Conservation (phyloP, 2,113 vertebrate genomes). For the Pimephales promelas region DNA sequence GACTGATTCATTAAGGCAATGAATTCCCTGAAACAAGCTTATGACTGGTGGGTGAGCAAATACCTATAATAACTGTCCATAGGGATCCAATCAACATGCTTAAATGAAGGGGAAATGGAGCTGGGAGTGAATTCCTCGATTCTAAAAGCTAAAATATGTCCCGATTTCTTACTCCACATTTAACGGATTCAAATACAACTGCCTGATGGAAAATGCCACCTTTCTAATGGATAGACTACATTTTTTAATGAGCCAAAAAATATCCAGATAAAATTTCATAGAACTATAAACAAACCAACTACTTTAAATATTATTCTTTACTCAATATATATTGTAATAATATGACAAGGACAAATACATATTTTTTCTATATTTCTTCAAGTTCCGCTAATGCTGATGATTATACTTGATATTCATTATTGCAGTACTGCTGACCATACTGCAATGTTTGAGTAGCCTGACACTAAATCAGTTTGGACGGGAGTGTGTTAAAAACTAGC, state of each 20-base stretch:
- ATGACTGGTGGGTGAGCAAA: slow-evolving; percentile 24
- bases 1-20: slow-evolving; percentile 8
- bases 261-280: neutral
- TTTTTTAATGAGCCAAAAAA: neutral
- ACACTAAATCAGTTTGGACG: neutral
- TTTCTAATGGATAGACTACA: neutral
- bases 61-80: slow-evolving; percentile 10
- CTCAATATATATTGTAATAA: neutral
- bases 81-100: slow-evolving; percentile 20
- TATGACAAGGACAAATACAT: neutral
- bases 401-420: neutral
- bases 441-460: no score
- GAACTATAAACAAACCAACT: neutral
- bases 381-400: neutral
- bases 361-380: neutral
- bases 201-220: neutral
- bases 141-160: neutral
- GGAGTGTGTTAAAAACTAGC: neutral
- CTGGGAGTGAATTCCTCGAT: neutral
- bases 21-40: slow-evolving; percentile 1
- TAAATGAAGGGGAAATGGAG: slow-evolving; percentile 3
- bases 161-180: neutral
- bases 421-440: neutral
- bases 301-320: neutral
- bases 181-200: neutral